A percentile compares a stretch with the other conserved stretches of the same genome.
Evolutionary conservation across 2,888 invertebrate genomes (phyloP).

Genomic region (Tipula helvola): DNA sequence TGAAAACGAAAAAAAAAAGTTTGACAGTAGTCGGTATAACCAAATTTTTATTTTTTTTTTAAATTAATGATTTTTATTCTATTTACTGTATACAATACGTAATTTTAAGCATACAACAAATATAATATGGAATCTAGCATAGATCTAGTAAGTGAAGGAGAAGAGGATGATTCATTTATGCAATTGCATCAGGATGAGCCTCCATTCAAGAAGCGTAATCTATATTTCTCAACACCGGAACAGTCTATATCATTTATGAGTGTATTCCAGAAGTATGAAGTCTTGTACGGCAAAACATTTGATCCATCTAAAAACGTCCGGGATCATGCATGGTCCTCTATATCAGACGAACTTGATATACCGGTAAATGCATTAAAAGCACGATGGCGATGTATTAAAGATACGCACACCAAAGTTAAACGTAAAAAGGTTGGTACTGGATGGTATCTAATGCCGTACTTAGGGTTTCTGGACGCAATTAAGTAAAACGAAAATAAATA

Average conservation of each 20-base stretch:
- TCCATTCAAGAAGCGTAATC: background rate
- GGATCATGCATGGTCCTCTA: background rate
- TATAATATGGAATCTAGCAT: background rate
- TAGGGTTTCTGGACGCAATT: background rate
- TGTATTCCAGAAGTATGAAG: background rate
- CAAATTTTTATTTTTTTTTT: background rate
- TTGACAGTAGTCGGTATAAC: background rate
- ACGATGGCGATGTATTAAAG: slow-evolving; percentile 1
- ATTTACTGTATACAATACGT: background rate
- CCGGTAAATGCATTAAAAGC: background rate
- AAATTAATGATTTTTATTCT: background rate
- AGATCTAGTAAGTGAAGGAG: background rate
- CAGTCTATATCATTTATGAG: background rate
- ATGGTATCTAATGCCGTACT: background rate
- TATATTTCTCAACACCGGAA: background rate
- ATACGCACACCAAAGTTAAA: slow-evolving; percentile 5
- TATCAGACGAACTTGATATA: background rate
- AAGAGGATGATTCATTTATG: background rate
- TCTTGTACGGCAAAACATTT: background rate
- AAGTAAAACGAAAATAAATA: background rate
- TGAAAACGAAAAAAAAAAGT: background rate
- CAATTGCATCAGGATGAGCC: background rate
- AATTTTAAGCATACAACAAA: background rate
- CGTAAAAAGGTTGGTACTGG: background rate
- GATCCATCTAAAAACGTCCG: background rate